Conservation (phyloP, 2,113 vertebrate species). For the mouse (Mus musculus) region GRCm39 chr7:69234501-69235000, state of each 20-base stretch:
- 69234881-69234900: not conserved
- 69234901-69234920: not conserved
- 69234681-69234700: conserved; percentile 54
- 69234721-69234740: not conserved
- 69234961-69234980: not conserved
- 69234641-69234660: conserved; percentile 48
- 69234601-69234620: conserved; percentile 74
- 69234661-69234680: conserved; percentile 70
- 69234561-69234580: conserved; percentile 65
- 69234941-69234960: not conserved
- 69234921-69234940: not conserved
- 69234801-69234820: not conserved
- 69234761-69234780: not conserved
- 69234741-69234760: not conserved
- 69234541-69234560: conserved; percentile 64
- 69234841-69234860: not conserved
- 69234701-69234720: not conserved
- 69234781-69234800: not conserved
- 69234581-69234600: conserved; percentile 67
- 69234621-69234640: conserved; percentile 65
- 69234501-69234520: conserved; percentile 73
- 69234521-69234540: conserved; percentile 57
- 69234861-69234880: not conserved
- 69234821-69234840: not conserved
- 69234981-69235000: not conserved